phyloP scores from a whole-genome alignment of 2,888 invertebrate species.

The Galerucella calmariensis region DNA sequence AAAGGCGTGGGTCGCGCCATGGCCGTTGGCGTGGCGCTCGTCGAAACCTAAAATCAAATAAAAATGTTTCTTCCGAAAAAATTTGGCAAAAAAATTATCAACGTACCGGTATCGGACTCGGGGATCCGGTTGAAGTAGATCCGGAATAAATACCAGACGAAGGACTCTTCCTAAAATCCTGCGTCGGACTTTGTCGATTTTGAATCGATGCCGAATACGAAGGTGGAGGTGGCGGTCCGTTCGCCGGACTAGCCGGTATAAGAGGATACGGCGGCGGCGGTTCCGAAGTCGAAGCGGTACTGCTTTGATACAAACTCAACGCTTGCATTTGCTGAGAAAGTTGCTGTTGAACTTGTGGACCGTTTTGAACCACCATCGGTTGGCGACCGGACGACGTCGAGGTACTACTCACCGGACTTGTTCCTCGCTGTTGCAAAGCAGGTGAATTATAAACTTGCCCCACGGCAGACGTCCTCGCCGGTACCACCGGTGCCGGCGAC shows the following conservation, averaged over 20 bases:
- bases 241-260: constrained; percentile 67
- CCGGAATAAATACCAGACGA: constrained; percentile 89
- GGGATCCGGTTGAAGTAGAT: constrained; percentile 82
- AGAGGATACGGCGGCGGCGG: constrained; percentile 73
- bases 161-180: constrained; percentile 82
- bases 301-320: constrained; percentile 78
- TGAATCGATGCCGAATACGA: constrained; percentile 89
- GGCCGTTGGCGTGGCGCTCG: constrained; percentile 66
- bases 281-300: constrained; percentile 70
- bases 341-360: constrained; percentile 75
- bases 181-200: constrained; percentile 87
- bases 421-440: constrained; percentile 59
- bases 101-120: constrained; percentile 77
- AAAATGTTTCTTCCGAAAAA: not conserved
- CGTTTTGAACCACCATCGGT: constrained; percentile 80
- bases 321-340: constrained; percentile 90
- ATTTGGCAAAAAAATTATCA: not conserved
- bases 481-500: constrained; percentile 76
- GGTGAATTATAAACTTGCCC: constrained; percentile 53
- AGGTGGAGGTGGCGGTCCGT: constrained; percentile 81
- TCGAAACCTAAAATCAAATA: constrained; percentile 42
- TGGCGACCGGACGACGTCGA: constrained; percentile 65
- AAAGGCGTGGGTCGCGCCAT: constrained; percentile 84
- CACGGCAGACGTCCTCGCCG: constrained; percentile 73
- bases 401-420: constrained; percentile 74